Base-by-base conservation (phyloP, 1,140 invertebrate species). In the Drosophila mojavensis region DNA sequence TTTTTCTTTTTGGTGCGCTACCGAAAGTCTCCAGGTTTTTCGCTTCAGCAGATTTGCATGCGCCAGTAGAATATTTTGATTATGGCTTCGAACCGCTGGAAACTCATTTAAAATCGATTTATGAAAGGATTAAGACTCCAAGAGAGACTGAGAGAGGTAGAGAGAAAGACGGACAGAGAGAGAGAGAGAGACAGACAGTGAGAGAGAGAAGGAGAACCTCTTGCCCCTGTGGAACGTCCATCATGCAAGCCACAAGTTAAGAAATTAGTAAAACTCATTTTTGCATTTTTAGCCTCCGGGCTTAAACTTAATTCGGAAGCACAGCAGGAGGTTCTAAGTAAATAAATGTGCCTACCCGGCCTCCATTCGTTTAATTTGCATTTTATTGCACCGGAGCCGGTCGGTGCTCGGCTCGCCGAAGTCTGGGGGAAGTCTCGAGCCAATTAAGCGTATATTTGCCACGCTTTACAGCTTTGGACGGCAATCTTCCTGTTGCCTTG, bases 241-340 rank as follows among this genome's bases (percentile, higher is more conserved):
- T 91, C 89, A 90, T 63, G 55, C 24, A 10, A 45, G 43, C 53
- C 48, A 58, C 75, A 90, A 81, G 85, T 85, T 90, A 79, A 86
- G 85, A 92, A 92, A 92, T 92, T 92, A 92, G 91, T 81, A 92
- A 92, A 91, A 92, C 89, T 92, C 91, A 92, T 92, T 92, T 74
- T 92, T 89, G 82, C 76, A 89, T 92, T 80, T 86, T 92, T 92
- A 92, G 91, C 91, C 91, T 92, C 91, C 88, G 91, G 91, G 90
- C 85, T 92, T 92, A 91, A 91, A 92, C 91, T 92, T 92, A 92
- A 92, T 92, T 92, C 91, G 91, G 91, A 92, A 92, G 91, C 91
- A 91, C 91, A 92, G 91, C 91, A 92, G 91, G 91, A 92, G 91
- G 89, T 92, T 92, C 86, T 92, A 92, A 92, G 90, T 91, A 91